Evolutionary conservation across 2,888 invertebrate species (phyloP), one percentile per base, ranked within the genome.

Genomic region (Andrena minutula): DNA sequence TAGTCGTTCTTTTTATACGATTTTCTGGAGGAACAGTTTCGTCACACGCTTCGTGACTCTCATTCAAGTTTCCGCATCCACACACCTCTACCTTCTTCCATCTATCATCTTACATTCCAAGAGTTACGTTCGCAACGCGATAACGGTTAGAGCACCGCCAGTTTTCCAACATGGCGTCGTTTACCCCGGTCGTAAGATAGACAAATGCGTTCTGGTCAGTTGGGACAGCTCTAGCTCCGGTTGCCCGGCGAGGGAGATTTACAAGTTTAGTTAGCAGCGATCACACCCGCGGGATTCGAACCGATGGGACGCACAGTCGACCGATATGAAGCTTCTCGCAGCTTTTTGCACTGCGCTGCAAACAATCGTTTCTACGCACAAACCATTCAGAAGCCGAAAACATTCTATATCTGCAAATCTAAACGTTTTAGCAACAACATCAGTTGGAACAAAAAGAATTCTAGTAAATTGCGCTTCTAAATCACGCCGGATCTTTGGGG

Each of bases 121-220:
- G 26, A 32, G 41, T 35, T 61, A 49, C n/a, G 30, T 12, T 20
- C 35, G 47, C 64, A 26, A 65, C 16, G 63, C 51, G 56, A 41
- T 3, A n/a, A 69, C 61, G 56, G 30, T 47, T 23, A 28, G 32
- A 56, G 35, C 32, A 28, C 49, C 53, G 66, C 60, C 70, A 78
- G 85, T 83, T 82, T 81, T 75, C 71, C 73, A 56, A 60, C 63
- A 23, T 56, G 41, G 53, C 61, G 32, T 51, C 77, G 77, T 82
- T 84, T 73, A 79, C 81, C 71, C 79, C 74, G 61, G 77, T 73
- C 69, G 86, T 92, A 93, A 93, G 93, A 92, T 90, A 93, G 93
- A 93, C 93, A 91, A 93, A 94, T 93, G 93, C 90, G 93, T 94
- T 93, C 91, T 91, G 94, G 94, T 93, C 94, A 93, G 93, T 92